Conservation (phyloP, 2,888 invertebrate genomes). For the Hemaris fuciformis region DNA sequence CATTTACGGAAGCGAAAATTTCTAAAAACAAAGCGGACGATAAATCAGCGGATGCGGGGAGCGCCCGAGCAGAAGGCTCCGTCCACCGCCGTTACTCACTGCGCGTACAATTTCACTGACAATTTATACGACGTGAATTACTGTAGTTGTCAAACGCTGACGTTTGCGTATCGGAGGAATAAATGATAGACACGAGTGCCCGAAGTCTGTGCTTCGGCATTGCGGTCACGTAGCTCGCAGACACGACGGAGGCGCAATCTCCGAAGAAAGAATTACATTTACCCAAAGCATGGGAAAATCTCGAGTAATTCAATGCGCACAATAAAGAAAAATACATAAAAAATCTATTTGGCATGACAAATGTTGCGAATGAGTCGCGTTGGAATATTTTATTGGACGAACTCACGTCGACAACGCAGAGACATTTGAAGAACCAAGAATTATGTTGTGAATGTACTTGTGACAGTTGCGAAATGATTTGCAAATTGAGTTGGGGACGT, state of each 20-base stretch:
- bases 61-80: conserved; percentile 59
- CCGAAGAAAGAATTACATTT: conserved; percentile 76
- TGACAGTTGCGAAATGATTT: not conserved
- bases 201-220: conserved; percentile 68
- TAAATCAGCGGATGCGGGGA: conserved; percentile 65
- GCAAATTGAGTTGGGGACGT: not conserved
- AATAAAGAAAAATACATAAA: conserved; percentile 37
- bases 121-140: conserved; percentile 77
- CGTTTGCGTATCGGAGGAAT: conserved; percentile 71
- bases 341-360: conserved; percentile 21
- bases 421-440: conserved; percentile 20
- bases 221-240: conserved; percentile 73
- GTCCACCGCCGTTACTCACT: conserved; percentile 73
- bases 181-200: conserved; percentile 74
- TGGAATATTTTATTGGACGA: conserved; percentile 17
- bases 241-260: conserved; percentile 71
- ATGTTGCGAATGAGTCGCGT: conserved; percentile 26
- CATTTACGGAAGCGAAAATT: conserved; percentile 48
- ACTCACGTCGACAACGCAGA: not conserved
- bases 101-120: conserved; percentile 69
- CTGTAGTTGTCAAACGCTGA: conserved; percentile 79
- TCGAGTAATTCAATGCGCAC: conserved; percentile 73
- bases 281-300: conserved; percentile 72
- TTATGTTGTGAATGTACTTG: conserved; percentile 31
- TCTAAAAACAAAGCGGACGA: conserved; percentile 59